These are phyloP conservation scores for Trinectes maculatus DNA, from an alignment of 2,113 vertebrate species.

Conservation along the genomic window DNA sequence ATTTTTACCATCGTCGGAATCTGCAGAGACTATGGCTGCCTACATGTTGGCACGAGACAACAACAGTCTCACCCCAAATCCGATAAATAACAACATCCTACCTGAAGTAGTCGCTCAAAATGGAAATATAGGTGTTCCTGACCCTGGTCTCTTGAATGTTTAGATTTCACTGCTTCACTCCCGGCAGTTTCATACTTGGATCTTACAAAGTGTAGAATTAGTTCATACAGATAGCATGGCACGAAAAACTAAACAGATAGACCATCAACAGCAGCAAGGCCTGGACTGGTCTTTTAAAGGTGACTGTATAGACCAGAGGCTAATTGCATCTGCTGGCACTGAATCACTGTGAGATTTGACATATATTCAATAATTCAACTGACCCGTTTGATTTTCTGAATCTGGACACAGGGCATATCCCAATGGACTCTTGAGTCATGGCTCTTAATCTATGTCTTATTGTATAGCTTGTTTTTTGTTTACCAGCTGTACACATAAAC, in stretches of 20 bases:
- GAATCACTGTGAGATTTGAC: constrained; percentile 79
- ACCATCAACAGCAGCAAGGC: constrained; percentile 39
- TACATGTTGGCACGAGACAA: constrained; percentile 82
- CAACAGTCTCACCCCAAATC: constrained; percentile 68
- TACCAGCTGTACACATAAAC: constrained; percentile 27
- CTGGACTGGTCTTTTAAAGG: constrained; percentile 39
- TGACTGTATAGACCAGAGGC: constrained; percentile 41
- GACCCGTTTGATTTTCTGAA: constrained; percentile 57
- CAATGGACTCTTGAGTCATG: constrained; percentile 48
- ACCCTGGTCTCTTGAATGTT: constrained; percentile 85
- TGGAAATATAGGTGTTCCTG: constrained; percentile 83
- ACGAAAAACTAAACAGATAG: constrained; percentile 40
- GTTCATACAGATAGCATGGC: constrained; percentile 49
- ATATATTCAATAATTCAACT: constrained; percentile 57
- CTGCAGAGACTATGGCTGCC: constrained; percentile 83
- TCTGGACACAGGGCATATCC: constrained; percentile 41
- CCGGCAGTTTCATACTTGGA: constrained; percentile 43
- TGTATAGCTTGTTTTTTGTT: constrained; percentile 52
- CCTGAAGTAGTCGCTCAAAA: constrained; percentile 83
- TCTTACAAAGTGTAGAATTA: constrained; percentile 47
- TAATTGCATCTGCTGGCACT: constrained; percentile 48
- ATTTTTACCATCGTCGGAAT: constrained; percentile 85
- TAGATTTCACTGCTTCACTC: constrained; percentile 60
- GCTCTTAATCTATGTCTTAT: constrained; percentile 47
- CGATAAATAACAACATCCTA: constrained; percentile 84